These are phyloP conservation scores for Lepas anatifera DNA, from an alignment of 2,888 invertebrate species.

Conservation along the genomic window DNA sequence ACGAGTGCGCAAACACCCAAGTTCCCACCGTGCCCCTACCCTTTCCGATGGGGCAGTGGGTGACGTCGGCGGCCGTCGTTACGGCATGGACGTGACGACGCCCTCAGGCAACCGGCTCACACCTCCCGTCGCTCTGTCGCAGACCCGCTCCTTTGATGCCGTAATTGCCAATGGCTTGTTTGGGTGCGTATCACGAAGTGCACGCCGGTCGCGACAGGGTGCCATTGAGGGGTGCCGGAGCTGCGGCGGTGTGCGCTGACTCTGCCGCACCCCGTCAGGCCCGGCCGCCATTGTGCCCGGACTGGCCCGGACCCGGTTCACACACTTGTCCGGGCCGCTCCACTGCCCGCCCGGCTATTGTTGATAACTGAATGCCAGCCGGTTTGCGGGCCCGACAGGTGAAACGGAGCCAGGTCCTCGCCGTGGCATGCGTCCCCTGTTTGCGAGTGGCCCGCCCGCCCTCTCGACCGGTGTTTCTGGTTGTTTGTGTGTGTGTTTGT, in stretches of 20 bases:
- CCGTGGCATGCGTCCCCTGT: too few species aligned
- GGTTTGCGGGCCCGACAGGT: background rate
- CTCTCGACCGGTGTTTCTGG: too few species aligned
- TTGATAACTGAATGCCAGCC: too few species aligned
- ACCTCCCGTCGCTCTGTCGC: background rate
- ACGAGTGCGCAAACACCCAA: background rate
- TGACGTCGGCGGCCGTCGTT: background rate
- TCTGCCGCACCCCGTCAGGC: background rate
- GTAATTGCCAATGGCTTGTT: slow-evolving; percentile 5
- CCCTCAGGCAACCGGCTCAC: too few species aligned
- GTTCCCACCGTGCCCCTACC: slow-evolving; percentile 1
- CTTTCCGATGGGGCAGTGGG: too few species aligned
- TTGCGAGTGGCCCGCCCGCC: too few species aligned
- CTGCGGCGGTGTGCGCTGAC: background rate
- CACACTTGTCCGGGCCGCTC: background rate
- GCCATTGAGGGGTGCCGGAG: background rate
- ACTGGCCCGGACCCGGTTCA: background rate
- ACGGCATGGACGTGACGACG: too few species aligned
- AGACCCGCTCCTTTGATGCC: background rate
- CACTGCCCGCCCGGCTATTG: background rate
- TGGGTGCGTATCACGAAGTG: slow-evolving; percentile 4
- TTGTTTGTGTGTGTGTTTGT: slow-evolving; percentile 2
- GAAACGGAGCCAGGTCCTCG: background rate
- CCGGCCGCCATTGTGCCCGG: background rate
- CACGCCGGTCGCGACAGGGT: background rate